These are phyloP conservation scores for Zhuqinia jingwanae DNA, from an alignment of 2,888 invertebrate species.

Conservation along the genomic window DNA sequence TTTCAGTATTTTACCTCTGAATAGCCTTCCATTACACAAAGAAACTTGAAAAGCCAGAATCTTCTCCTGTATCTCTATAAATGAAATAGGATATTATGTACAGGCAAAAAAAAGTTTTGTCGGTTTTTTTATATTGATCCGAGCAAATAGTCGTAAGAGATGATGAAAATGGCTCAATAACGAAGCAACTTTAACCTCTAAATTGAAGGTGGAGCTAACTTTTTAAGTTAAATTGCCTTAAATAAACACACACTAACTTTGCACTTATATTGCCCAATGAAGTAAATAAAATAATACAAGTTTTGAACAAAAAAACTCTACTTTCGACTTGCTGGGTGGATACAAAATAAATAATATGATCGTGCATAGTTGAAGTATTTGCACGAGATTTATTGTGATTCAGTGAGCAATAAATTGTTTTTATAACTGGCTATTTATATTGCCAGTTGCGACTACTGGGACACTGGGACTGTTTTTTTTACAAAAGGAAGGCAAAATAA, in stretches of 20 bases:
- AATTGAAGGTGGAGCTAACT: not conserved
- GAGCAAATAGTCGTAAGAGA: not conserved
- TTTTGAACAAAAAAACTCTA: not conserved
- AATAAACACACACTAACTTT: too few species aligned
- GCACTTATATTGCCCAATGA: not conserved
- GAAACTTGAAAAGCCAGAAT: too few species aligned
- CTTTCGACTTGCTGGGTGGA: not conserved
- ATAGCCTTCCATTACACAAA: too few species aligned
- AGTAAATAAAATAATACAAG: not conserved
- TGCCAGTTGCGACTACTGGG: not conserved
- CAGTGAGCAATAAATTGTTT: constrained; percentile 29
- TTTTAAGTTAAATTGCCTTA: not conserved
- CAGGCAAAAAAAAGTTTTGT: not conserved
- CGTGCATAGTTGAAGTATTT: too few species aligned
- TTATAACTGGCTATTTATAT: constrained; percentile 7
- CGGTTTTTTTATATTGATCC: not conserved
- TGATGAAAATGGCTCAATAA: not conserved
- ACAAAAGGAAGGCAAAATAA: not conserved
- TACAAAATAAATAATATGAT: too few species aligned
- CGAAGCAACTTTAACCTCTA: not conserved
- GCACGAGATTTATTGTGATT: constrained; percentile 2
- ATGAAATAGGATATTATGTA: not conserved
- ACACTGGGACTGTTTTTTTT: not conserved
- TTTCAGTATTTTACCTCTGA: not conserved
- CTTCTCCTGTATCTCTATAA: not conserved